Conservation (phyloP, 2,888 invertebrate genomes). For the Aproaerema taeniolella region DNA sequence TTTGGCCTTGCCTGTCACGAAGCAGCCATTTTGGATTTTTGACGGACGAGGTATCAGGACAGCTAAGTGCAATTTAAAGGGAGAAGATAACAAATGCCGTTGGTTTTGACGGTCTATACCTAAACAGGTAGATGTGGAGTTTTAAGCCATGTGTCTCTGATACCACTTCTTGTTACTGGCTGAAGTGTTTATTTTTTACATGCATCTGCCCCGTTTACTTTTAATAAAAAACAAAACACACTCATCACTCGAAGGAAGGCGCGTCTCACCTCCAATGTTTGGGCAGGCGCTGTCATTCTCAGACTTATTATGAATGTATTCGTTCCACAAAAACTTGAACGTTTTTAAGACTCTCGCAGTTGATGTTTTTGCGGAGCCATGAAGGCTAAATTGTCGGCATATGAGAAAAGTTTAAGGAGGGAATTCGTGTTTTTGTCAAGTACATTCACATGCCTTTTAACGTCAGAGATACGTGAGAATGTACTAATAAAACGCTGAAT, state of each 20-base stretch:
- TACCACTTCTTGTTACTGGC: too few species aligned
- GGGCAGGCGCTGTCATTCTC: conserved; percentile 40
- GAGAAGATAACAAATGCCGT: too few species aligned
- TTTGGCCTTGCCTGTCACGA: conserved; percentile 33
- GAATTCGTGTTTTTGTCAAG: conserved; percentile 18
- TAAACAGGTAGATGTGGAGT: too few species aligned
- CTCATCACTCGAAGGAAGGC: conserved; percentile 3
- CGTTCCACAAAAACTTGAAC: conserved; percentile 39
- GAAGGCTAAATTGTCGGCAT: conserved; percentile 11
- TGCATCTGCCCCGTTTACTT: too few species aligned
- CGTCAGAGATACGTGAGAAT: conserved; percentile 9
- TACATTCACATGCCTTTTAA: conserved; percentile 6
- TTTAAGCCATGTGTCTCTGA: too few species aligned
- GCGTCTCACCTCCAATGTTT: conserved; percentile 23
- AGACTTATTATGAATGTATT: conserved; percentile 47
- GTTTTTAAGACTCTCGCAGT: conserved; percentile 39
- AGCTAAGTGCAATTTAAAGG: too few species aligned
- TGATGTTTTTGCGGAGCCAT: conserved; percentile 26
- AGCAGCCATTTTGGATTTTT: not conserved
- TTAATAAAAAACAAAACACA: too few species aligned
- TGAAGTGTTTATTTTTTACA: too few species aligned
- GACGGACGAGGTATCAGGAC: not conserved
- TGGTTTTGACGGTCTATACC: too few species aligned
- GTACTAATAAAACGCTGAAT: conserved; percentile 5
- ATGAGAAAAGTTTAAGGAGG: conserved; percentile 34